Conservation (phyloP, 2,113 vertebrate genomes). For the Castor canadensis region DNA sequence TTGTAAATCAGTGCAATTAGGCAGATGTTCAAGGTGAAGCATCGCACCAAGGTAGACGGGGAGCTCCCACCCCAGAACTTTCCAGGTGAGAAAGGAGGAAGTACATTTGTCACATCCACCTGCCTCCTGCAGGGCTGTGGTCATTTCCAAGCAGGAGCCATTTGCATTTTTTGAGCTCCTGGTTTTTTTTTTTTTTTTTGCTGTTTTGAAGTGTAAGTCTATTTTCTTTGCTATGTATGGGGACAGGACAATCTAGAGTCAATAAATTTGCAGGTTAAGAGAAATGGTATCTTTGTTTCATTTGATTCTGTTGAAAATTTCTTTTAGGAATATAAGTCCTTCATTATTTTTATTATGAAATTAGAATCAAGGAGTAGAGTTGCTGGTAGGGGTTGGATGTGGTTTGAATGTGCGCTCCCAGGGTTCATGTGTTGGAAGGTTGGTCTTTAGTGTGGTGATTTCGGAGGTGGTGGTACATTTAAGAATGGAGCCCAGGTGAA, state of each 20-base stretch:
- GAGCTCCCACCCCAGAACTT: background rate
- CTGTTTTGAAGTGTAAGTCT: background rate
- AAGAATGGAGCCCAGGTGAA: background rate
- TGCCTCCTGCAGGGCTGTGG: background rate
- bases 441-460: background rate
- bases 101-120: background rate
- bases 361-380: background rate
- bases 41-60: background rate
- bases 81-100: background rate
- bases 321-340: background rate
- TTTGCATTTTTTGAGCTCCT: background rate
- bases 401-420: background rate
- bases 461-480: background rate
- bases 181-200: background rate
- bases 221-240: background rate
- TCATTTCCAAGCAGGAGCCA: background rate
- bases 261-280: background rate
- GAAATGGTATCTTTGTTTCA: background rate
- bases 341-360: background rate
- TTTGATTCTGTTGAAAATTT: background rate
- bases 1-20: constrained; percentile 72
- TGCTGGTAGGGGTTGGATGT: background rate
- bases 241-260: background rate
- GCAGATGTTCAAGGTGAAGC: constrained; percentile 59
- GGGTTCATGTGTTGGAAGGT: background rate